Evolutionary conservation across 2,888 invertebrate species (phyloP).

Genomic region (Diloba caeruleocephala): DNA sequence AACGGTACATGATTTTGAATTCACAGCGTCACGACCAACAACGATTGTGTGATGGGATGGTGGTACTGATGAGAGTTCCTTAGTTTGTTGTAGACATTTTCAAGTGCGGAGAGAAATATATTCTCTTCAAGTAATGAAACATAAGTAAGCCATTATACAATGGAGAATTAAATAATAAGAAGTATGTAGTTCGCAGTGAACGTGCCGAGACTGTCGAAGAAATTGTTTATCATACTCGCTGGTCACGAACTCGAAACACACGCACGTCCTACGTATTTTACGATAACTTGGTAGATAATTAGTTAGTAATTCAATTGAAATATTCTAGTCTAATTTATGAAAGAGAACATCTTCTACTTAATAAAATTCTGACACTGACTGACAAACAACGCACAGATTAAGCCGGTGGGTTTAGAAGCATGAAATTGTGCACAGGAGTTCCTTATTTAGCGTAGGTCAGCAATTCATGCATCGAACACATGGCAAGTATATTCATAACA

Average conservation of each 20-base stretch:
- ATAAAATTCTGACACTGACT: too few relatives aligned
- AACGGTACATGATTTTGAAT: constrained; percentile 70
- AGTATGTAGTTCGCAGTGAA: constrained; percentile 64
- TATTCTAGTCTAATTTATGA: too few relatives aligned
- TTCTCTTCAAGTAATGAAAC: constrained; percentile 4
- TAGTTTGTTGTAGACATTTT: constrained; percentile 7
- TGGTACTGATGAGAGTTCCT: constrained; percentile 29
- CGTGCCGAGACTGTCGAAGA: constrained; percentile 72
- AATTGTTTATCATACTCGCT: constrained; percentile 65
- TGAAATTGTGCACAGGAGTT: too few relatives aligned
- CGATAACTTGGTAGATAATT: constrained; percentile 16
- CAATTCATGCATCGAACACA: too few relatives aligned
- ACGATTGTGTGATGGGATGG: constrained; percentile 54
- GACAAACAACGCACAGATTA: too few relatives aligned
- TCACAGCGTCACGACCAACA: constrained; percentile 59
- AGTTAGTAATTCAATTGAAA: background rate
- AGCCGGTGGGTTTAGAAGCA: too few relatives aligned
- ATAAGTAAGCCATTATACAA: constrained; percentile 37
- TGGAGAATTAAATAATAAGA: constrained; percentile 62
- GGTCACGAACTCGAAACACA: constrained; percentile 71
- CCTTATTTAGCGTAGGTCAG: too few relatives aligned
- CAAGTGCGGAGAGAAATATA: constrained; percentile 3
- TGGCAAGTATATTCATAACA: too few relatives aligned
- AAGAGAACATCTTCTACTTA: too few relatives aligned
- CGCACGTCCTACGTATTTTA: constrained; percentile 35